Percentiles rank a stretch among this genome's conserved stretches.
Evolutionary conservation across 2,888 invertebrate species (phyloP).

Genomic region (Diabrotica balteata): DNA sequence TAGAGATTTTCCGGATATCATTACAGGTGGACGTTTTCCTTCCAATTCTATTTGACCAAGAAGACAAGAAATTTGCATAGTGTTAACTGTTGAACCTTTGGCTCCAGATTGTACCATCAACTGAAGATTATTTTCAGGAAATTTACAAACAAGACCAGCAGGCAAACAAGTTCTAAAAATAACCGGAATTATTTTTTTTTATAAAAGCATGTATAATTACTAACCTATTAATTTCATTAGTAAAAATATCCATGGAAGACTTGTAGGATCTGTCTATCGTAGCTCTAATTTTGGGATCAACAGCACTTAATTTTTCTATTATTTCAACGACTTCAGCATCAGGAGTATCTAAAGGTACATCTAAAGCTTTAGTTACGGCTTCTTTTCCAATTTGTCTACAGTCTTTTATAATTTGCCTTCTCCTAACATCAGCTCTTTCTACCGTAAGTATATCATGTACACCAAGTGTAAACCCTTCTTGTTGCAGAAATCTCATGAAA

Average conservation of each 20-base stretch:
- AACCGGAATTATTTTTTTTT: no score
- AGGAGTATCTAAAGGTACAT: conserved; percentile 66
- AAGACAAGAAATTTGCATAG: conserved; percentile 97
- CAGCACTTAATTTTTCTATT: conserved; percentile 73
- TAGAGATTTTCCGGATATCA: conserved; percentile 90
- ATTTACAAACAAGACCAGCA: conserved; percentile 82
- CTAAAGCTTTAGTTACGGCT: conserved; percentile 69
- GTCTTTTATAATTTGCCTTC: conserved; percentile 72
- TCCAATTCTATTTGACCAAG: conserved; percentile 99
- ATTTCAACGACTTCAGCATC: conserved; percentile 69
- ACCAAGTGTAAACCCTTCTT: conserved; percentile 92
- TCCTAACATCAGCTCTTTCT: conserved; percentile 73
- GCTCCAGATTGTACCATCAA: conserved; percentile 98
- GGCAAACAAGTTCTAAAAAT: conserved; percentile 75
- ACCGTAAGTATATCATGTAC: conserved; percentile 92
- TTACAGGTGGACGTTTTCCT: conserved; percentile 93
- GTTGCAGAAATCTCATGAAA: conserved; percentile 83
- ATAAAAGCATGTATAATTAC: conserved; percentile 25
- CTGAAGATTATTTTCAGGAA: conserved; percentile 96
- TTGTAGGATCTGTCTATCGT: conserved; percentile 87
- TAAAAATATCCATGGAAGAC: conserved; percentile 77
- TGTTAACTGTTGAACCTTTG: conserved; percentile 97
- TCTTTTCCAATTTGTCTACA: conserved; percentile 62
- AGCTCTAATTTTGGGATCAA: conserved; percentile 78
- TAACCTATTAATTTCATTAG: conserved; percentile 88